Percentiles rank a stretch among this genome's conserved stretches.
These are phyloP conservation scores for Hypotaenidia okinawae DNA, from an alignment of 2,797 vertebrate genomes.

Conservation along the genomic window DNA sequence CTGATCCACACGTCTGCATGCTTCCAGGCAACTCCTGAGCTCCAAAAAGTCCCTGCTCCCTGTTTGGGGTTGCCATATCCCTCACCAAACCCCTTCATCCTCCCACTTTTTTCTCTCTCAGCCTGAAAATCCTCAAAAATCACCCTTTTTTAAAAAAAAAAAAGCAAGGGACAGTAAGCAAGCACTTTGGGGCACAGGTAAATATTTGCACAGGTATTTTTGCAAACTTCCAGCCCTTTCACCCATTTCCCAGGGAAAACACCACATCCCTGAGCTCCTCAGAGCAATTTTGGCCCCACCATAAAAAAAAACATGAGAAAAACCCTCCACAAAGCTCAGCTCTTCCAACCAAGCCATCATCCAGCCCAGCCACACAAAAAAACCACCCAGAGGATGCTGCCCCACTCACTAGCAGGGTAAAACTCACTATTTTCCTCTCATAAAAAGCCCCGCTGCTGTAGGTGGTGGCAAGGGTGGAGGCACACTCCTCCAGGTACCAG, in stretches of 20 bases:
- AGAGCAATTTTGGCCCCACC: background rate
- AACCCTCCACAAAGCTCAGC: background rate
- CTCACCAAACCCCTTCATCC: background rate
- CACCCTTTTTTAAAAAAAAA: background rate
- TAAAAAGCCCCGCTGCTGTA: slow-evolving; percentile 85
- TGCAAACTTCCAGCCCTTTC: background rate
- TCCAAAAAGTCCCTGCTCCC: background rate
- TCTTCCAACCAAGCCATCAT: background rate
- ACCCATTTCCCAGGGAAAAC: background rate
- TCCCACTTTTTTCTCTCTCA: background rate
- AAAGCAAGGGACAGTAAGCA: background rate
- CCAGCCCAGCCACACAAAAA: rapidly evolving
- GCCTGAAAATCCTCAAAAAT: background rate
- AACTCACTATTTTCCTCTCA: slow-evolving; percentile 82
- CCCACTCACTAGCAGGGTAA: rapidly evolving
- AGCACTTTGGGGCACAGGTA: background rate
- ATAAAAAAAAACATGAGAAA: background rate
- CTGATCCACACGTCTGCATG: background rate
- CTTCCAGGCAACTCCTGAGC: background rate
- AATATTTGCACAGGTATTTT: background rate
- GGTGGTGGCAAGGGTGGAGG: slow-evolving; percentile 82
- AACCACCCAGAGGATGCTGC: background rate
- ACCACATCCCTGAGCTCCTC: background rate
- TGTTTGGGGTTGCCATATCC: background rate
- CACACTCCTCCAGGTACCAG: slow-evolving; percentile 84